A percentile compares a stretch with the other conserved stretches of the same genome.
Conservation (phyloP, 2,797 vertebrate genomes). For the Gymnodraco acuticeps region DNA sequence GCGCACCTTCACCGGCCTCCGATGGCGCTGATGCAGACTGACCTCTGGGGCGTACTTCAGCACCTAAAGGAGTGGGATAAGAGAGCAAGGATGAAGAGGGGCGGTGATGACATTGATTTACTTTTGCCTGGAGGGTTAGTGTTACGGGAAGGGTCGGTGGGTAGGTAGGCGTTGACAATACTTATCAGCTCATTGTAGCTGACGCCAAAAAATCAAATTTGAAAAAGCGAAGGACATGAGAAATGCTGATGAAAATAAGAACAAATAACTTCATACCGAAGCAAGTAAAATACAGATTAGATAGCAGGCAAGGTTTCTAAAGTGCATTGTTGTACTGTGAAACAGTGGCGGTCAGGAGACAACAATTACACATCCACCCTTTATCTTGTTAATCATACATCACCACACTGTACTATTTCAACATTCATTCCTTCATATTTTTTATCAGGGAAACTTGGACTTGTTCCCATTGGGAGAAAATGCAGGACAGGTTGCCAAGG, state of each 20-base stretch:
- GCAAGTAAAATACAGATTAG: conserved; percentile 18
- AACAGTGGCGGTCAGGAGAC: neutral
- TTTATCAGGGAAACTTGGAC: conserved; percentile 4
- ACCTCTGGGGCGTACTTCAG: conserved; percentile 91
- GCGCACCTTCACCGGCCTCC: conserved; percentile 78
- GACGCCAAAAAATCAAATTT: neutral
- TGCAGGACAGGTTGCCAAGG: neutral
- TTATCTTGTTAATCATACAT: neutral
- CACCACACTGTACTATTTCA: conserved; percentile 18
- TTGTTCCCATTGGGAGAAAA: neutral
- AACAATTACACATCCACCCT: neutral
- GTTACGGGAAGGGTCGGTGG: neutral
- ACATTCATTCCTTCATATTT: conserved; percentile 3
- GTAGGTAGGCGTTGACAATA: neutral
- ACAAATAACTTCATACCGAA: conserved; percentile 3
- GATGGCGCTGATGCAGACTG: conserved; percentile 66
- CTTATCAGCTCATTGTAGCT: neutral
- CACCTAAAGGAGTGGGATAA: conserved; percentile 83
- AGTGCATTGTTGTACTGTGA: neutral
- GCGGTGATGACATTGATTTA: neutral
- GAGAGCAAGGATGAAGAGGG: neutral
- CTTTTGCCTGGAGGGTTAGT: neutral
- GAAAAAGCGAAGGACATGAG: neutral
- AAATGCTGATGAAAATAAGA: conserved; percentile 1
- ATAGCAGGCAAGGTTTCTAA: neutral